phyloP scores from a whole-genome alignment of 2,113 vertebrate genomes.

The Notechis scutatus region DNA sequence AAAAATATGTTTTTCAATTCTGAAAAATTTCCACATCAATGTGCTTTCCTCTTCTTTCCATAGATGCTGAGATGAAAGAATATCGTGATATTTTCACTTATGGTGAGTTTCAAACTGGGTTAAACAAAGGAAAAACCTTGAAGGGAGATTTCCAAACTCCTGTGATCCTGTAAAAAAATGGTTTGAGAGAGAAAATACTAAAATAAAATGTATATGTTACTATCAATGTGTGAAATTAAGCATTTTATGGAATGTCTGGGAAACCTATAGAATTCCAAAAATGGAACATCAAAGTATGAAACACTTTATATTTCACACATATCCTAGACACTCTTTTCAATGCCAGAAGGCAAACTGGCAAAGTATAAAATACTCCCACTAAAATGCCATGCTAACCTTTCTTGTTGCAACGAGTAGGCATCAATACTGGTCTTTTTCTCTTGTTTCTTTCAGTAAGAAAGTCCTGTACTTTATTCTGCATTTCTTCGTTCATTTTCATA shows the following conservation, averaged over 20 bases:
- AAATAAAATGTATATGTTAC: neutral
- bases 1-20: neutral
- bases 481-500: neutral
- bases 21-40: neutral
- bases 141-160: neutral
- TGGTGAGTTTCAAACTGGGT: constrained; percentile 37
- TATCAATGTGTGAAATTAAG: neutral
- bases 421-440: neutral
- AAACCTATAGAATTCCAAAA: neutral
- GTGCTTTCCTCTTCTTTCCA: neutral
- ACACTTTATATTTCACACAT: neutral
- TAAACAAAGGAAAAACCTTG: neutral
- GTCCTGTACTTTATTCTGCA: neutral
- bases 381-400: neutral
- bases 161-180: neutral
- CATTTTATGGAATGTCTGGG: neutral
- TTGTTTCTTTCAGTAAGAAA: neutral
- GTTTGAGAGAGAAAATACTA: neutral
- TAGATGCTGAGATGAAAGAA: neutral
- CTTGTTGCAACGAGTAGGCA: neutral
- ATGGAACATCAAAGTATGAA: neutral
- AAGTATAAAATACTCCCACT: neutral
- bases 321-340: neutral
- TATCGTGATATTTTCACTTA: constrained; percentile 38
- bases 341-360: neutral